Conservation (phyloP, 92 coral and sea anemone species). For the Pocillopora meandrina region DNA sequence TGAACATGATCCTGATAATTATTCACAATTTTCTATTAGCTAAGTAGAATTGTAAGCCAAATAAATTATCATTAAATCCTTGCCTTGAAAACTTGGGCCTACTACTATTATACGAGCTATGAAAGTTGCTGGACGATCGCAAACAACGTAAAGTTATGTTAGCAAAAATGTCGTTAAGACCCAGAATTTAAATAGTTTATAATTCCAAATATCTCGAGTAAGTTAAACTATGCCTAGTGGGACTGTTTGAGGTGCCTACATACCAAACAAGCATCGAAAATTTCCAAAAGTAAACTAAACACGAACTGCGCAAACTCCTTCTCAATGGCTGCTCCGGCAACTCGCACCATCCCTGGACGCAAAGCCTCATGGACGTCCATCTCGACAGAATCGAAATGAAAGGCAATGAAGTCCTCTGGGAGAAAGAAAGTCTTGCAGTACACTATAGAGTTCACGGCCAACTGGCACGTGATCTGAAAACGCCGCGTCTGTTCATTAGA, state of each 20-base stretch:
- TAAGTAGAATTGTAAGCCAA: no score
- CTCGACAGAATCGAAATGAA: conserved; percentile 59
- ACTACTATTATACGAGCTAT: no score
- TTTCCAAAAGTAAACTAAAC: conserved; percentile 87
- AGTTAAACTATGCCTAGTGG: not conserved
- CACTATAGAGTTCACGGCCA: conserved; percentile 79
- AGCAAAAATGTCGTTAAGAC: no score
- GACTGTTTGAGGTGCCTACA: conserved; percentile 5
- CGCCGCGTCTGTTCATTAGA: conserved; percentile 82
- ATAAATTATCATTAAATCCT: no score
- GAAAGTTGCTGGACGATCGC: no score
- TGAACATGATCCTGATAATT: no score
- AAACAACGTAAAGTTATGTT: no score
- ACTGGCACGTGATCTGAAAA: conserved; percentile 78
- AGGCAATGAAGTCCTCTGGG: conserved; percentile 60
- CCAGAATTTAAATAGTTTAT: no score
- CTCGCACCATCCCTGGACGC: conserved; percentile 69
- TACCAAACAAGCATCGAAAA: conserved; percentile 79
- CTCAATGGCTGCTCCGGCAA: conserved; percentile 58
- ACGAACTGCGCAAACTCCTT: conserved; percentile 90
- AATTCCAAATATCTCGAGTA: no score
- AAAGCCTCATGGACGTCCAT: conserved; percentile 71
- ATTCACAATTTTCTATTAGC: no score
- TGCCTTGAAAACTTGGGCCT: no score
- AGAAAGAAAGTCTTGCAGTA: conserved; percentile 79